Conservation (phyloP, 1,140 invertebrate genomes). For the Bombus pyrosoma region DNA sequence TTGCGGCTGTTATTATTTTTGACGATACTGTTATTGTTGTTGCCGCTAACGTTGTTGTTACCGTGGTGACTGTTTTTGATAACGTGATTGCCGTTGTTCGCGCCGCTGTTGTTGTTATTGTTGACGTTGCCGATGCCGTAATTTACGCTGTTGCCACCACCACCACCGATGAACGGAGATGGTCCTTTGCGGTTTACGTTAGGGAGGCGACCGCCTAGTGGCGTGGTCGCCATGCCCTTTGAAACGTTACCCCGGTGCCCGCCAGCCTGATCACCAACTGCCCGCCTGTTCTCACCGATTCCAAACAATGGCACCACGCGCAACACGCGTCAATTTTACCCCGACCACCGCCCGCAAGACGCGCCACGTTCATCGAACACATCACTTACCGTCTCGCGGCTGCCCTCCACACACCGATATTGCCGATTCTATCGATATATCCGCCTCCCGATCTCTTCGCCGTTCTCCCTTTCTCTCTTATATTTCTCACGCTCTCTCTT, state of each 20-base stretch:
- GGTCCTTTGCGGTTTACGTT: constrained; percentile 81
- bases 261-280: constrained; percentile 81
- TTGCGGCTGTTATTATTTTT: constrained; percentile 53
- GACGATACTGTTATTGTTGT: constrained; percentile 73
- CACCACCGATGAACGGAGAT: constrained; percentile 76
- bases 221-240: constrained; percentile 82
- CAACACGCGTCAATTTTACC: constrained; percentile 71
- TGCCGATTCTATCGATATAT: constrained; percentile 53
- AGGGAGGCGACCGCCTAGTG: constrained; percentile 82
- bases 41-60: constrained; percentile 50
- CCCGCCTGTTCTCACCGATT: constrained; percentile 75
- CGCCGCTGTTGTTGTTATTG: constrained; percentile 70
- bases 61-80: constrained; percentile 12
- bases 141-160: constrained; percentile 66
- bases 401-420: constrained; percentile 49
- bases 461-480: neutral
- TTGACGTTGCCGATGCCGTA: neutral
- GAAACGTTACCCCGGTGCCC: constrained; percentile 81
- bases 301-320: constrained; percentile 66
- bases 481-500: neutral
- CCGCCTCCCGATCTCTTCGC: neutral
- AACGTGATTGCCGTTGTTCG: constrained; percentile 70
- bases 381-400: constrained; percentile 74
- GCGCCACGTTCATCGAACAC: constrained; percentile 81
- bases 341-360: constrained; percentile 80